Base-by-base conservation (phyloP, 2,888 invertebrate genomes). In the Stictocephala bisonia region DNA sequence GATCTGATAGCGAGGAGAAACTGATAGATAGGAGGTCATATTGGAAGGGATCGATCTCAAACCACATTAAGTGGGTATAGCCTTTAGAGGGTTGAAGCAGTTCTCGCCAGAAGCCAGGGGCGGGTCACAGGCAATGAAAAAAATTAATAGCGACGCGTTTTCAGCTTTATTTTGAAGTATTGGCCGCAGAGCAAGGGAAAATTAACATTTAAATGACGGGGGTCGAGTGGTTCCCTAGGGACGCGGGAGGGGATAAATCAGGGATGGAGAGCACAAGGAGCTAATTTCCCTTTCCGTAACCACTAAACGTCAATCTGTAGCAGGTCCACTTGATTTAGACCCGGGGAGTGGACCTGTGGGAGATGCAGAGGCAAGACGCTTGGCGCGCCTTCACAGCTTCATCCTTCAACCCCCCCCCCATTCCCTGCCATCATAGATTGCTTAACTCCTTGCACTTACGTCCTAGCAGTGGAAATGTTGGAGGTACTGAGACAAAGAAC, bases 161-260 rank as follows among this genome's bases (percentile, higher is more conserved):
- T 60, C 60, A 60, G 60, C 60, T 60, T 60, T 60, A n/a, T n/a
- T 60, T 60, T 60, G 40, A 60, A 60, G 60, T n/a, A 60, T 9
- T 40, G 60, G 22, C 60, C 60, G 35, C 60, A 60, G 60, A 60
- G 29, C 60, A 27, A 71, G 50, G 58, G 58, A 41, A 56, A 69
- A 73, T 69, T 73, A 73, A 69, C 73, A 73, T 73, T 69, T 73
- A 69, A 73, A 68, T 69, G 73, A 73, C 60, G 69, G 40, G 60
- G 68, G 69, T 60, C 60, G 64, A 71, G 48, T 44, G 64, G n/a
- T 20, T 71, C 71, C 44, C 71, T 13, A 6, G 71, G 60, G 71
- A 48, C 15, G 44, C 20, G 50, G 31, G 60, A 22, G 50, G 31
- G 60, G 60, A 71, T 71, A 60, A 60, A 71, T 71, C 60, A 60